phyloP scores from a whole-genome alignment of 2,797 vertebrate species.

The Myotis myotis region DNA sequence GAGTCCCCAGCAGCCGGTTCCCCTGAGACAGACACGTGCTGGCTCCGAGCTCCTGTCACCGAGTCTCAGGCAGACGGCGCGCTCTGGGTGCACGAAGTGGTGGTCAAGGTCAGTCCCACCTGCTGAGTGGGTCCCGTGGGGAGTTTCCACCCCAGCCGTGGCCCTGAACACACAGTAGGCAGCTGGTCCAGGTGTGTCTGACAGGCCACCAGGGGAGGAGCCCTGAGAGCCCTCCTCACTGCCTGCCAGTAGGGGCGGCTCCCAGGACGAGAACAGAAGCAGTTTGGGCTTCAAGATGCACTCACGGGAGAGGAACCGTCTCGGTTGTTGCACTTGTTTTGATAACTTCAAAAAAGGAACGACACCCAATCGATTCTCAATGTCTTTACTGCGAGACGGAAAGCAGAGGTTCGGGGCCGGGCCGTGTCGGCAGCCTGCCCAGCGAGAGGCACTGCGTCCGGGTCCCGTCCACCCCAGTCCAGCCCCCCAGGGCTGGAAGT shows the following conservation, averaged over 20 bases:
- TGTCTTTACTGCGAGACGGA: constrained; percentile 62
- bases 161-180: neutral
- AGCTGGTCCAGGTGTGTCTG: neutral
- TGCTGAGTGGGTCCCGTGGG: neutral
- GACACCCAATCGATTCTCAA: neutral
- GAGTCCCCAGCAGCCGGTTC: neutral
- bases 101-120: neutral
- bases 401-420: neutral
- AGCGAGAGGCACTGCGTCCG: neutral
- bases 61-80: accelerated
- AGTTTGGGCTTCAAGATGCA: accelerated
- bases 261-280: accelerated
- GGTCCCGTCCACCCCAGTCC: neutral
- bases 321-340: neutral
- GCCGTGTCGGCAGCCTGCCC: neutral
- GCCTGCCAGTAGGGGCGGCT: accelerated
- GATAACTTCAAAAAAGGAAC: neutral
- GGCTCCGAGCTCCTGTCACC: accelerated
- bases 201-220: neutral
- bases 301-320: accelerated
- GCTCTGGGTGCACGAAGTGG: no score
- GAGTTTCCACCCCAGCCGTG: neutral
- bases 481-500: neutral
- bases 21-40: accelerated
- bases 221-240: accelerated